Conservation (phyloP, 1,140 invertebrate species). For the Drosophila sucinea region DNA sequence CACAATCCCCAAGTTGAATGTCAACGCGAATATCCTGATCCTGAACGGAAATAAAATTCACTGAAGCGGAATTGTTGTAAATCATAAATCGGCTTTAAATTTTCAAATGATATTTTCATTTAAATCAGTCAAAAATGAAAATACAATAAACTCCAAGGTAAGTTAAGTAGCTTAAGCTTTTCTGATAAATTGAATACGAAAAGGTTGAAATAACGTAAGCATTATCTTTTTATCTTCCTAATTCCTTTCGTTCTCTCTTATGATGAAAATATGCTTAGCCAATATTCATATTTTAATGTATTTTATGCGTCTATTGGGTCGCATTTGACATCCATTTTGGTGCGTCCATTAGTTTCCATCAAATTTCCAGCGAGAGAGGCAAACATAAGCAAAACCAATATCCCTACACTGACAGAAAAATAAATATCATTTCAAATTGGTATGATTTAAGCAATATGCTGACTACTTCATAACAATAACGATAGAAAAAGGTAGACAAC, state of each 20-base stretch:
- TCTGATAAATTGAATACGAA: slow-evolving; percentile 2
- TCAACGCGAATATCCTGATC: not conserved
- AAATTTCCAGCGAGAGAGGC: slow-evolving; percentile 59
- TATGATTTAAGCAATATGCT: not conserved
- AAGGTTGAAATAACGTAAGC: slow-evolving; percentile 1
- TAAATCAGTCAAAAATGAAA: not conserved
- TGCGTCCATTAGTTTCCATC: slow-evolving; percentile 73
- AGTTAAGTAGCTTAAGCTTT: slow-evolving; percentile 5
- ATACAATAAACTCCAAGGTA: not conserved
- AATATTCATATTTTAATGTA: slow-evolving; percentile 40
- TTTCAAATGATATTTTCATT: slow-evolving; percentile 6
- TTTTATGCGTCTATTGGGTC: slow-evolving; percentile 54
- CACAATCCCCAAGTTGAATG: not conserved
- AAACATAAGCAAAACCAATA: slow-evolving; percentile 71
- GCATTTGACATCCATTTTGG: slow-evolving; percentile 46
- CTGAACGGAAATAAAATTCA: slow-evolving; percentile 32
- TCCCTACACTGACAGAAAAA: slow-evolving; percentile 27
- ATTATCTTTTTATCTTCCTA: slow-evolving; percentile 18
- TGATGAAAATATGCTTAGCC: not conserved
- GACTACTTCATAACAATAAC: too few relatives aligned
- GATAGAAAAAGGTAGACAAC: too few relatives aligned
- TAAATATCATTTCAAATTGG: too few relatives aligned
- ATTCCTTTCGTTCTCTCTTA: not conserved
- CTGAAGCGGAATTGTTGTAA: slow-evolving; percentile 26
- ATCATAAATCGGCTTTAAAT: slow-evolving; percentile 42